Evolutionary conservation across 1,140 invertebrate species (phyloP), one percentile per base, ranked within the genome.

Genomic region (Drosophila kanapiae): DNA sequence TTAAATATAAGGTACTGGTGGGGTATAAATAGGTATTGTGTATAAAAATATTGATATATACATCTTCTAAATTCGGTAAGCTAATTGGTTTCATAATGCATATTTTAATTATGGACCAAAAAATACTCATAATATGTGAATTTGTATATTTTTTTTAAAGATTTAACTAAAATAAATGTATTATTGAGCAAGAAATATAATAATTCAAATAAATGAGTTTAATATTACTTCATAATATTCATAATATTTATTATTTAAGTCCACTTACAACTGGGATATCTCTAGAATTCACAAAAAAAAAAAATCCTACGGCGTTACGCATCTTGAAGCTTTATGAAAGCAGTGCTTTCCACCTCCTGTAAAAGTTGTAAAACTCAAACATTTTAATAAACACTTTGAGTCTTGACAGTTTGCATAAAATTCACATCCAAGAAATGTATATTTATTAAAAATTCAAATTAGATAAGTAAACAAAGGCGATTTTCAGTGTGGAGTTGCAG

Each of bases 401-500:
- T 3, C 38, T 1, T n/a, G 14, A 3, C 4, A 14, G 13, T 38
- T 38, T 13, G 13, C 14, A 14, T 40, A 7, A 40, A n/a, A n/a
- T 40, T 8, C 8, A 11, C 35, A 11, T 37, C 3, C 9, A 37
- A 37, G 11, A 37, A 37, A 11, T 11, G 2, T 37, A 11, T 10
- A 37, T 37, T 3, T 4, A 11, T 37, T 37, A 11, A 37, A 37
- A 3, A 40, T n/a, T n/a, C 6, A 7, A 40, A 40, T 7, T 7
- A n/a, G 6, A 0, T 14, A 40, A 40, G 6, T 6, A n/a, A 40
- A 7, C 3, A 14, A 14, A 0, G n/a, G 11, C 11, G 3, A 9
- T 42, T 64, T 61, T 5, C 62, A 43, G 29, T 64, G 62, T 14
- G 61, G 3, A 9, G 4, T 23, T 18, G 1, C 13, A 33, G 38